Percentiles rank a stretch among this genome's conserved stretches.
phyloP scores from a whole-genome alignment of 2,113 vertebrate genomes.

The Ariopsis seemanni region DNA sequence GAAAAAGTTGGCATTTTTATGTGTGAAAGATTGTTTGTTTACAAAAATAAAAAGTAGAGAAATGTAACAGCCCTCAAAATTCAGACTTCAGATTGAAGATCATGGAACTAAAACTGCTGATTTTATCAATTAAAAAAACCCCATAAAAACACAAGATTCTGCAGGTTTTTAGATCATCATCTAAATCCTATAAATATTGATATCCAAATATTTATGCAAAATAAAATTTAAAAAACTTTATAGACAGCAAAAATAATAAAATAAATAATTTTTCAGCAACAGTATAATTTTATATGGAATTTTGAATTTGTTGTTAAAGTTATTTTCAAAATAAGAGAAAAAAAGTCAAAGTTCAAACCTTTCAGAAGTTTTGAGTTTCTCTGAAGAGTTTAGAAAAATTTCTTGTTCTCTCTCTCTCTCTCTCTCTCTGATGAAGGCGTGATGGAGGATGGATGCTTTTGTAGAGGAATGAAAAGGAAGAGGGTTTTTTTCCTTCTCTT shows the following conservation, averaged over 20 bases:
- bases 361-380: not conserved
- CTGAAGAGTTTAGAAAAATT: not conserved
- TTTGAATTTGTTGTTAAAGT: not conserved
- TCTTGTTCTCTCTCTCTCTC: not conserved
- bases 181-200: not conserved
- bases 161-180: not conserved
- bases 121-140: not conserved
- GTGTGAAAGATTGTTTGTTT: not conserved
- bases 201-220: not conserved
- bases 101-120: not conserved
- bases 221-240: not conserved
- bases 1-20: not conserved
- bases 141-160: not conserved
- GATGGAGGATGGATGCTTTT: conserved; percentile 51
- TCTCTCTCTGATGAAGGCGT: not conserved
- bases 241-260: not conserved
- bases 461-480: conserved; percentile 62
- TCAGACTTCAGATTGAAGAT: not conserved
- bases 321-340: not conserved
- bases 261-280: not conserved
- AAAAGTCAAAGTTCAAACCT: not conserved
- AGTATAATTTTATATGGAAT: not conserved
- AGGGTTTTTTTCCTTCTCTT: not conserved
- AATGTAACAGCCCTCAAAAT: not conserved
- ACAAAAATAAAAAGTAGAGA: no score